Evolutionary conservation across 1,140 invertebrate genomes (phyloP).

Genomic region (Brachionus asplanchnoidis): DNA sequence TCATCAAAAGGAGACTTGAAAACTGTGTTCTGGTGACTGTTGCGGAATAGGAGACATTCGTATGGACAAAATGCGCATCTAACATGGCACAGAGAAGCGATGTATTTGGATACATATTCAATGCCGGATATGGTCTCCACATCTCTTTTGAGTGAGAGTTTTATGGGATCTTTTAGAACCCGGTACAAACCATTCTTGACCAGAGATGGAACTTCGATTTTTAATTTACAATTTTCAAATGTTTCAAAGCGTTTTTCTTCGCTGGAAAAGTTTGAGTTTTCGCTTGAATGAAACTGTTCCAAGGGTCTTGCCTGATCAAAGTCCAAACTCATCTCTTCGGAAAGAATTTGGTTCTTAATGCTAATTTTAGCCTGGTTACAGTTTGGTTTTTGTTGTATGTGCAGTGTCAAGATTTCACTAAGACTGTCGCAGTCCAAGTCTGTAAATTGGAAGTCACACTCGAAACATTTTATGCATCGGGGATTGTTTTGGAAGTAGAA

Average conservation of each 20-base stretch:
- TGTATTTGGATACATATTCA: neutral
- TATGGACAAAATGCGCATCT: slow-evolving; percentile 26
- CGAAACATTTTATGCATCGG: neutral
- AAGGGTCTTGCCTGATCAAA: neutral
- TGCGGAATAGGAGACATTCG: slow-evolving; percentile 16
- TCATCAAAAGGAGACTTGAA: slow-evolving; percentile 36
- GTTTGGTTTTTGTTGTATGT: neutral
- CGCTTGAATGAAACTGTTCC: neutral
- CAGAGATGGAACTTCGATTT: neutral
- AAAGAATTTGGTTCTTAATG: neutral
- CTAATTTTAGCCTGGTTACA: neutral
- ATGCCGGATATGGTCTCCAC: neutral
- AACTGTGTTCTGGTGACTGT: slow-evolving; percentile 12
- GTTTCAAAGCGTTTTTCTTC: slow-evolving; percentile 1
- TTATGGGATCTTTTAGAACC: neutral
- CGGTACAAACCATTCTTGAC: neutral
- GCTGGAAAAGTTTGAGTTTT: neutral
- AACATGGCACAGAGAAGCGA: neutral
- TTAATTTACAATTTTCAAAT: neutral
- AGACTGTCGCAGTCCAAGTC: neutral
- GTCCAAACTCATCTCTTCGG: neutral
- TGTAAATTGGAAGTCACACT: slow-evolving; percentile 1
- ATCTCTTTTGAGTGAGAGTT: neutral
- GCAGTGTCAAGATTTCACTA: neutral
- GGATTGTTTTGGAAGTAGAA: neutral